Percentiles rank a stretch among this genome's conserved stretches.
phyloP scores from a whole-genome alignment of 2,888 invertebrate genomes.

The Chloroclystis v-ata region DNA sequence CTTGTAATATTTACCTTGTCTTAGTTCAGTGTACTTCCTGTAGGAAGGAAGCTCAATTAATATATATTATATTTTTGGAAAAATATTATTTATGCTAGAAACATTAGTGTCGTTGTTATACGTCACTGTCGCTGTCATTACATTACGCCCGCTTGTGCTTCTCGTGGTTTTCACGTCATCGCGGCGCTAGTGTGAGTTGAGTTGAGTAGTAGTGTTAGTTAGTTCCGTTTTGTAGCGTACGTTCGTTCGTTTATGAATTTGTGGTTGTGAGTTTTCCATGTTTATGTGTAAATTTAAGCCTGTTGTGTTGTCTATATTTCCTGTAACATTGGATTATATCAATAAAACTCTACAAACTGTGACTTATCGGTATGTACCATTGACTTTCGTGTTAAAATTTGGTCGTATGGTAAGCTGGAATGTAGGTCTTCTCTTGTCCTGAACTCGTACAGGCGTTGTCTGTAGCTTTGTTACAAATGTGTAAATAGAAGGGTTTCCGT shows the following conservation, averaged over 20 bases:
- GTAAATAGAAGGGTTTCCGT: constrained; percentile 37
- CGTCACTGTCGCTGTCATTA: not conserved
- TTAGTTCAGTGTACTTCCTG: too few relatives aligned
- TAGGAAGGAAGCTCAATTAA: too few relatives aligned
- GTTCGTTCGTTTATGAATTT: constrained; percentile 51
- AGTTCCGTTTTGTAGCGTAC: constrained; percentile 39
- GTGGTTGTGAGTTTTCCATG: constrained; percentile 49
- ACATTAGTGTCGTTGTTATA: too few relatives aligned
- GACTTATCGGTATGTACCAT: constrained; percentile 64
- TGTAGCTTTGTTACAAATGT: constrained; percentile 31
- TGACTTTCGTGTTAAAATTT: constrained; percentile 31
- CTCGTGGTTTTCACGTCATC: constrained; percentile 6
- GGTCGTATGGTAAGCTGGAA: constrained; percentile 32
- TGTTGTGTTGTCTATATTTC: constrained; percentile 65
- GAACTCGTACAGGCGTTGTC: constrained; percentile 69
- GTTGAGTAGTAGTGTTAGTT: constrained; percentile 53
- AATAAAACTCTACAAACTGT: constrained; percentile 73
- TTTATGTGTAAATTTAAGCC: constrained; percentile 74
- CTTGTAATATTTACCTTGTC: too few relatives aligned
- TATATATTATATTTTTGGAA: not conserved
- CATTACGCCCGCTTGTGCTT: not conserved
- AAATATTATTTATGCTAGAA: not conserved
- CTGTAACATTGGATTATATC: constrained; percentile 72
- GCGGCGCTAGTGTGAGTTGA: constrained; percentile 57
- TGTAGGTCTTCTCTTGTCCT: constrained; percentile 36